phyloP scores from a whole-genome alignment of 2,888 invertebrate species.

The Erebia ligea region DNA sequence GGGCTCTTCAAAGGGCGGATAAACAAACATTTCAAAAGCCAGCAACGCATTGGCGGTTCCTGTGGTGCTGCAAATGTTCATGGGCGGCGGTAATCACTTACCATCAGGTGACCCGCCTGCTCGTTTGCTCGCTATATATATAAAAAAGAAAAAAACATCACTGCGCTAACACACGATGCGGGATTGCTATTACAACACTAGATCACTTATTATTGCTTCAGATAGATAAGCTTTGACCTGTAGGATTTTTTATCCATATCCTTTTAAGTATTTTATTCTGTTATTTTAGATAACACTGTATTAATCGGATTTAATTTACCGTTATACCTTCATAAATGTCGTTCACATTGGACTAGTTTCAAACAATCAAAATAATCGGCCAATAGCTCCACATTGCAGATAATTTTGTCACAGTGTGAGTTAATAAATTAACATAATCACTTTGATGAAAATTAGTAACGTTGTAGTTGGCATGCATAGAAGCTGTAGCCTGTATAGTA shows the following conservation, averaged over 20 bases:
- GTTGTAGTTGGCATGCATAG: neutral
- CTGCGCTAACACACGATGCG: no score
- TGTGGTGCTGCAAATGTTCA: no score
- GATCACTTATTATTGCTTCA: neutral
- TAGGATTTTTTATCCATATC: neutral
- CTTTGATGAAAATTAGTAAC: constrained; percentile 12
- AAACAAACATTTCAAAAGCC: no score
- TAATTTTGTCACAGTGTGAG: neutral
- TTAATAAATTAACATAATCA: constrained; percentile 3
- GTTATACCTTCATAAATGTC: neutral
- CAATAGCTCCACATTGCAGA: neutral
- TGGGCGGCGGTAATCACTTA: no score
- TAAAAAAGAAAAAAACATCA: no score
- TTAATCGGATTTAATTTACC: neutral
- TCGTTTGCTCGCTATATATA: no score
- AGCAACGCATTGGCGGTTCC: no score
- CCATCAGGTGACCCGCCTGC: no score
- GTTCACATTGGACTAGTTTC: neutral
- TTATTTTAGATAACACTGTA: neutral
- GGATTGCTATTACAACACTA: neutral
- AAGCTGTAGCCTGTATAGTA: neutral
- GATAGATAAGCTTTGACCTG: neutral
- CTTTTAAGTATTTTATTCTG: neutral
- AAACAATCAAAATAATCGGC: neutral
- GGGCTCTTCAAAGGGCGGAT: no score